Evolutionary conservation across 2,113 vertebrate species (phyloP).

Genomic region (Hyperopisus bebe): DNA sequence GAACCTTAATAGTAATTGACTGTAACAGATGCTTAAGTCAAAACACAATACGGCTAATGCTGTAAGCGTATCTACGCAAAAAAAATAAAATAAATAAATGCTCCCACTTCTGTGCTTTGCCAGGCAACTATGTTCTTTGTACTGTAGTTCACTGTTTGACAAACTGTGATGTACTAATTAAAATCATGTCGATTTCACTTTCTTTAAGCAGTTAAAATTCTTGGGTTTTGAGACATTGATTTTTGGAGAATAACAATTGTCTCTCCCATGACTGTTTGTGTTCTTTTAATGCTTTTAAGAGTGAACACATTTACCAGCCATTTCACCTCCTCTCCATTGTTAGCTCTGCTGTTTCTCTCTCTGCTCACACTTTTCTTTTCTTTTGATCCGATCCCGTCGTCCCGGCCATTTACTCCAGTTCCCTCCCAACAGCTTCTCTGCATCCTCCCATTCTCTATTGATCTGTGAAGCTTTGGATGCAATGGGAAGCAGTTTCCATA

Average conservation of each 20-base stretch:
- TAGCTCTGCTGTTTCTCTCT: slow-evolving; percentile 22
- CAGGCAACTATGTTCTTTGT: neutral
- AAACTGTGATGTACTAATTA: neutral
- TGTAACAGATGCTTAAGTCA: neutral
- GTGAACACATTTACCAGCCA: neutral
- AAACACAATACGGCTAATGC: neutral
- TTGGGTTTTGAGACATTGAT: slow-evolving; percentile 8
- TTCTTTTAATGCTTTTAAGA: neutral
- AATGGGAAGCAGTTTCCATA: neutral
- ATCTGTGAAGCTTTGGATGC: neutral
- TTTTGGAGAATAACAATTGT: slow-evolving; percentile 6
- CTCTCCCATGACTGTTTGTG: neutral
- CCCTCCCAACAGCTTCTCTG: slow-evolving; percentile 20
- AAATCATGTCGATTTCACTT: neutral
- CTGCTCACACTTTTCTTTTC: neutral
- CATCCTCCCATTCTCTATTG: neutral
- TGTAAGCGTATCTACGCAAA: neutral
- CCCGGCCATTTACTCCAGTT: neutral
- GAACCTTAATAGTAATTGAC: neutral
- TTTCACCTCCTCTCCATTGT: slow-evolving; percentile 17
- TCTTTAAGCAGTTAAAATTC: neutral
- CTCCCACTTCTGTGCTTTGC: neutral
- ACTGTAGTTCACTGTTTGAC: neutral
- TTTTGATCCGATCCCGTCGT: slow-evolving; percentile 19
- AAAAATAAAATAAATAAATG: neutral